phyloP scores from a whole-genome alignment of 1,140 invertebrate genomes.

The Cydia splendana region DNA sequence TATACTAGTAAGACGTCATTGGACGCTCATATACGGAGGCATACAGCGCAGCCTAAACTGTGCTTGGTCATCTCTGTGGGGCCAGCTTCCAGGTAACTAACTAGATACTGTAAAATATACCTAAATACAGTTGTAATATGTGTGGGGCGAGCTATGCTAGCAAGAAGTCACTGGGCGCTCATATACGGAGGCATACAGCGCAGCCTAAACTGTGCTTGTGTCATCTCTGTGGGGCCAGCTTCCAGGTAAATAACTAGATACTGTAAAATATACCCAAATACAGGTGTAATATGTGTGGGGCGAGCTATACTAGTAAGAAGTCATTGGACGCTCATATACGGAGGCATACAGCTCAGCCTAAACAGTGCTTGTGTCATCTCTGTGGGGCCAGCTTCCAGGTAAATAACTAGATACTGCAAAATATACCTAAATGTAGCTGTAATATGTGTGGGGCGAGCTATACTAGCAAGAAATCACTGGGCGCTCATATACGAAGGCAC shows the following conservation, averaged over 20 bases:
- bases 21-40: slow-evolving; percentile 37
- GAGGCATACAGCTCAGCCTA: slow-evolving; percentile 30
- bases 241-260: no score
- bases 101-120: no score
- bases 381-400: slow-evolving; percentile 38
- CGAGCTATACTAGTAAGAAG: slow-evolving; percentile 42
- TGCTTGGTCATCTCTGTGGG: slow-evolving; percentile 51
- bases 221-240: slow-evolving; percentile 44
- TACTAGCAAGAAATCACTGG: no score
- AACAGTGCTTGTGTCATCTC: slow-evolving; percentile 43
- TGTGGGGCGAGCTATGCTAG: slow-evolving; percentile 46
- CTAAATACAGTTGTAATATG: slow-evolving; percentile 39
- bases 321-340: slow-evolving; percentile 38
- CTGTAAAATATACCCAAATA: slow-evolving; percentile 9
- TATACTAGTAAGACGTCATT: slow-evolving; percentile 43
- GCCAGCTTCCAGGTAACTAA: no score
- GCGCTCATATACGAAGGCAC: no score
- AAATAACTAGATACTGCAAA: no score
- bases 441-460: slow-evolving; percentile 41
- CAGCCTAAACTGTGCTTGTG: slow-evolving; percentile 39
- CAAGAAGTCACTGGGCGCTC: slow-evolving; percentile 39
- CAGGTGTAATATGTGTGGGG: slow-evolving; percentile 42
- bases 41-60: slow-evolving; percentile 15
- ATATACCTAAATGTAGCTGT: slow-evolving; percentile 35
- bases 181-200: slow-evolving; percentile 34